phyloP scores from a whole-genome alignment of 2,113 vertebrate species.

The Dipodomys spectabilis region DNA sequence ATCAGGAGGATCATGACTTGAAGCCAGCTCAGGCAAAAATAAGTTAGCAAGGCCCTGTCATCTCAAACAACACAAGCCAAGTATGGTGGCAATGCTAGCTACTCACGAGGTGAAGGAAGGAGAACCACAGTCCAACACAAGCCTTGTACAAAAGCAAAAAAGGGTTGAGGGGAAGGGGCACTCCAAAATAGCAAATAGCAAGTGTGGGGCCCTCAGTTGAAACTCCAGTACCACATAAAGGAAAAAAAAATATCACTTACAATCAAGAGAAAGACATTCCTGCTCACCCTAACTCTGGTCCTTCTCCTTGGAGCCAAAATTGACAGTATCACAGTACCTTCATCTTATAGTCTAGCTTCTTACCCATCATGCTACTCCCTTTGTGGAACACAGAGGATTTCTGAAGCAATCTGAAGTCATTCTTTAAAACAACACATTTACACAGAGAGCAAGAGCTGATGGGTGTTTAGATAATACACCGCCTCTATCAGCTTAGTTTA shows the following conservation, averaged over 20 bases:
- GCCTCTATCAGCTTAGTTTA: not conserved
- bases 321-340: not conserved
- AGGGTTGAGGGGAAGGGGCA: no score
- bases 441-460: not conserved
- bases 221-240: no score
- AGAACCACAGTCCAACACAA: no score
- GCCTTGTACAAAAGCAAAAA: no score
- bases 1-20: no score
- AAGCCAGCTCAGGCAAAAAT: no score
- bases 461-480: not conserved
- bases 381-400: not conserved
- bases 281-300: constrained; percentile 9
- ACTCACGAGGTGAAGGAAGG: no score
- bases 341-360: constrained; percentile 13
- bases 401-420: constrained; percentile 37
- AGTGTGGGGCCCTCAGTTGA: no score
- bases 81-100: no score
- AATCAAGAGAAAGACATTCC: not conserved
- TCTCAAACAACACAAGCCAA: no score
- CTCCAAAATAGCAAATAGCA: no score
- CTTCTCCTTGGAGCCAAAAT: constrained; percentile 46
- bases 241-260: not conserved
- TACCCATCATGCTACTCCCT: not conserved
- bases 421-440: constrained; percentile 28
- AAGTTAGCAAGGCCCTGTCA: no score